Base-by-base conservation (phyloP, 2,113 vertebrate genomes). In the Vanacampus margaritifer region DNA sequence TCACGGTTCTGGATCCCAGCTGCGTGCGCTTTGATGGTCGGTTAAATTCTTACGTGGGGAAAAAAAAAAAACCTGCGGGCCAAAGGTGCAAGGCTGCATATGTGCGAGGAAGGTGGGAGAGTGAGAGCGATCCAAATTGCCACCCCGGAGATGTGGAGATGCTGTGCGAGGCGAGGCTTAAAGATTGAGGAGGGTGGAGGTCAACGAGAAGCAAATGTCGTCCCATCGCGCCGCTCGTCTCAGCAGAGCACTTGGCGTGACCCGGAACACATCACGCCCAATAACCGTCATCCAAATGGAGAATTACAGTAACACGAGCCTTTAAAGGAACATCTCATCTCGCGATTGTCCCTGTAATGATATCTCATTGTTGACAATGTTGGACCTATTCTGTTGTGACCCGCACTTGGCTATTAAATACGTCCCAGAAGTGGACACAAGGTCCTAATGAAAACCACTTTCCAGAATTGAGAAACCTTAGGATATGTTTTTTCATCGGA, bases 11-110 rank as follows among this genome's bases (percentile, higher is more conserved):
- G 76, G 71, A 70, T 81, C 73, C 76, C 87, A 87, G 84, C 82
- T 89, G 89, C 74, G 78, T 78, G 63, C 45, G 54, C 76, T 88
- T 87, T 90, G 89, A 89, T 88, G 85, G 85, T 89, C 78, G 87
- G 82, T 71, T 90, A 84, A 85, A 21, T 41, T 61, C 58, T 61
- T 61, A 36, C 70, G 76, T 83, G 81, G 79, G 73, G 75, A 81
- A 74, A 84, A 73, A 80, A 84, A 85, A 84, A 83, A 71, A 85
- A 78, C 69, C 13, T 71, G 84, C 70, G 63, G 81, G 79, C 78
- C 75, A 86, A 82, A 79, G 65, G 80, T 80, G 78, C 75, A 80
- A 73, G 66, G 72, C 70, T 74, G 71, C 58, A 61, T 76, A 59
- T 69, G 64, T 81, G 71, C 79, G 69, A 64, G 9, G 36, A 26